These are phyloP conservation scores for Pteria penguin DNA, from an alignment of 2,888 invertebrate species.

Conservation along the genomic window DNA sequence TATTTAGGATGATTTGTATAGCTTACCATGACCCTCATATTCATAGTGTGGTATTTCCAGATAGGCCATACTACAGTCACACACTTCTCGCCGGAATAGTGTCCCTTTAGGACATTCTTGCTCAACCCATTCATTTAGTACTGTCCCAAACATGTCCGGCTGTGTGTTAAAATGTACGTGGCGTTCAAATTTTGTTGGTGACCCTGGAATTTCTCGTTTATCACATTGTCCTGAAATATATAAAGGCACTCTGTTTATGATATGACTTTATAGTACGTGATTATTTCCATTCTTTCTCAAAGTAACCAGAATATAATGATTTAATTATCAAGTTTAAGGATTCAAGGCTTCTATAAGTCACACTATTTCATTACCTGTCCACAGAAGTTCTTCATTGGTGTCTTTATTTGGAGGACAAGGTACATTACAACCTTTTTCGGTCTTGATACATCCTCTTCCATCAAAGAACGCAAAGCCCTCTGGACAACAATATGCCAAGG, in stretches of 20 bases:
- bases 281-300: no score
- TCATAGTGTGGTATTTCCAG: constrained; percentile 10
- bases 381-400: constrained; percentile 12
- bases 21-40: constrained; percentile 21
- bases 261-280: no score
- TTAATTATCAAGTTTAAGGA: no score
- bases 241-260: no score
- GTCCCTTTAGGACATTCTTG: constrained; percentile 30
- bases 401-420: not conserved
- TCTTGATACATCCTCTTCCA: constrained; percentile 32
- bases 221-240: constrained; percentile 33
- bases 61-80: constrained; percentile 31
- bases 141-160: not conserved
- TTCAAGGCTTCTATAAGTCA: no score
- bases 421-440: constrained; percentile 5
- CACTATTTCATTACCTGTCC: constrained; percentile 29
- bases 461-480: constrained; percentile 19
- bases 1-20: not conserved
- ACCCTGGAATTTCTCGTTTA: constrained; percentile 20
- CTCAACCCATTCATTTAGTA: constrained; percentile 12
- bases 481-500: constrained; percentile 32
- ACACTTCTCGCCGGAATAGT: constrained; percentile 26
- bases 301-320: no score
- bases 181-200: constrained; percentile 21
- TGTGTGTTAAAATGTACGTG: constrained; percentile 5